phyloP scores from a whole-genome alignment of 2,797 vertebrate species.

The Oophaga sylvatica region DNA sequence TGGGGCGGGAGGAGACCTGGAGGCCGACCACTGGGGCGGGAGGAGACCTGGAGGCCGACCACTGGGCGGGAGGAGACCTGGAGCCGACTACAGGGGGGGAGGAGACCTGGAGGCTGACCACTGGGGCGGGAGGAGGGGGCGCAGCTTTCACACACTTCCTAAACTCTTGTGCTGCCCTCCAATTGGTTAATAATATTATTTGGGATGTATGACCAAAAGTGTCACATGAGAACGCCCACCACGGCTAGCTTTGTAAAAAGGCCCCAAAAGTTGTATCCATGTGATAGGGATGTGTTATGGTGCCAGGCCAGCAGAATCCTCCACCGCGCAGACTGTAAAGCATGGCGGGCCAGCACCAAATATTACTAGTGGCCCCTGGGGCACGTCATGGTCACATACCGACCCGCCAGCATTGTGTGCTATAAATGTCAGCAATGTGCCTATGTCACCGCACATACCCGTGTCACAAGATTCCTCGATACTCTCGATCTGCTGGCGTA shows the following conservation, averaged over 20 bases:
- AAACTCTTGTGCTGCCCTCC: conserved; percentile 7
- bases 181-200: not conserved
- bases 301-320: not conserved
- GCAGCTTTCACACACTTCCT: conserved; percentile 47
- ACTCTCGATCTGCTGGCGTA: not conserved
- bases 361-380: not conserved
- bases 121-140: conserved; percentile 23
- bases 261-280: not conserved
- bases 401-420: conserved; percentile 10
- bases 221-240: not conserved
- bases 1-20: too few species aligned
- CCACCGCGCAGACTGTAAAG: not conserved
- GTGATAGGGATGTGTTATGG: too few species aligned
- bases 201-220: not conserved
- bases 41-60: too few species aligned
- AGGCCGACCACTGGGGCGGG: too few species aligned
- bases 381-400: conserved; percentile 1
- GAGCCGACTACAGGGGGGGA: too few species aligned
- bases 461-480: conserved; percentile 25
- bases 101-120: too few species aligned
- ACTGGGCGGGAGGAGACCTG: too few species aligned
- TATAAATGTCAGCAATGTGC: conserved; percentile 29
- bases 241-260: not conserved
- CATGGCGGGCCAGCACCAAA: not conserved
- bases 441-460: conserved; percentile 27